phyloP scores from a whole-genome alignment of 2,797 vertebrate genomes.

The Enteromius fasciolatus region DNA sequence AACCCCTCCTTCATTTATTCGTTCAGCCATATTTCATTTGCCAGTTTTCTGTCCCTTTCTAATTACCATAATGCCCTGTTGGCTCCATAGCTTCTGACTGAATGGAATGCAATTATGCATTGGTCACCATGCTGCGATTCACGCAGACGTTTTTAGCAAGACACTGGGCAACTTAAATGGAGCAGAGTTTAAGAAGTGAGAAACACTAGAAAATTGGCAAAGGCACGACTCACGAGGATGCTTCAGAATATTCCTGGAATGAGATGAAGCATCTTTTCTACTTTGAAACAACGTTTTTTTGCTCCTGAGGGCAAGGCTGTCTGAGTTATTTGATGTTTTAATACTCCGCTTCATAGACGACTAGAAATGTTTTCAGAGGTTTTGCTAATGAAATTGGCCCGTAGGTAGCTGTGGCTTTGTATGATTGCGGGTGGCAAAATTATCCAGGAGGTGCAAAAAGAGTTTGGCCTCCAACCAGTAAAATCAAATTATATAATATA shows the following conservation, averaged over 20 bases:
- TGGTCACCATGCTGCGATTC: slow-evolving; percentile 37
- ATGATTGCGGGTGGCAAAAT: slow-evolving; percentile 69
- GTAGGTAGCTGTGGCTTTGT: slow-evolving; percentile 69
- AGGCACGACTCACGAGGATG: slow-evolving; percentile 52
- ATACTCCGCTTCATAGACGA: slow-evolving; percentile 69
- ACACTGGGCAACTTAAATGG: slow-evolving; percentile 40
- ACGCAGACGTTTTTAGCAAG: slow-evolving; percentile 27
- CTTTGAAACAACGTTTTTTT: slow-evolving; percentile 68
- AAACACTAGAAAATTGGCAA: slow-evolving; percentile 51
- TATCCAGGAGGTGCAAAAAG: slow-evolving; percentile 61
- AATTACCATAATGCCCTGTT: slow-evolving; percentile 54
- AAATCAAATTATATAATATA: slow-evolving; percentile 39
- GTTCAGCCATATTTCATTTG: slow-evolving; percentile 46
- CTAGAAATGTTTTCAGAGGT: slow-evolving; percentile 68
- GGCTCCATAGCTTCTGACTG: slow-evolving; percentile 42
- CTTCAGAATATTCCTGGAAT: slow-evolving; percentile 61
- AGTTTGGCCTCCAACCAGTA: slow-evolving; percentile 37
- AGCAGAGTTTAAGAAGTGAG: slow-evolving; percentile 49
- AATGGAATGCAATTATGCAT: slow-evolving; percentile 44
- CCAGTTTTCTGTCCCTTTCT: slow-evolving; percentile 45
- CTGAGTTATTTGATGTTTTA: slow-evolving; percentile 74
- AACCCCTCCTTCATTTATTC: slow-evolving; percentile 48
- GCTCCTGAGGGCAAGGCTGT: slow-evolving; percentile 70
- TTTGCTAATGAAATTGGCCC: slow-evolving; percentile 77
- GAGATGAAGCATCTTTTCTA: slow-evolving; percentile 58